A percentile compares a stretch with the other conserved stretches of the same genome.
Evolutionary conservation across 2,888 invertebrate species (phyloP).

Genomic region (Cremastobaeus sp.): DNA sequence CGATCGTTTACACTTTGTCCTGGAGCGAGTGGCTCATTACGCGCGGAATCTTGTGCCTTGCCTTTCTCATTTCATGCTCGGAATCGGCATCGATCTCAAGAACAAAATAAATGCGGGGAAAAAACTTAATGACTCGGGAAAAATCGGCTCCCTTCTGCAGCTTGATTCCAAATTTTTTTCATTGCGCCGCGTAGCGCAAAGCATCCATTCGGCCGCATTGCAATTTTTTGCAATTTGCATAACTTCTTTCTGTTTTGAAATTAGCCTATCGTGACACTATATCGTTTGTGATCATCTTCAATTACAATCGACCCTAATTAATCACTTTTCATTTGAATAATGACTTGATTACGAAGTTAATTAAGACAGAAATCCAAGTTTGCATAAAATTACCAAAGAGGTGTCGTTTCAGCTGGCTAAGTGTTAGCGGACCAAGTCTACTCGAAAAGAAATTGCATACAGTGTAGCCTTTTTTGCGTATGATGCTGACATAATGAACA

Average conservation of each 20-base stretch:
- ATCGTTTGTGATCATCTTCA: constrained; percentile 4
- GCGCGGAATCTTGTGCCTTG: constrained; percentile 61
- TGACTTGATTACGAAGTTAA: constrained; percentile 40
- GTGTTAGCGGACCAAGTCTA: no score
- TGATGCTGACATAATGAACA: no score
- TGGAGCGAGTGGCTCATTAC: constrained; percentile 62
- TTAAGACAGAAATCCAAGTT: constrained; percentile 38
- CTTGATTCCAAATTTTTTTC: constrained; percentile 40
- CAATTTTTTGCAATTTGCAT: background rate
- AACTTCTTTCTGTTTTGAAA: background rate
- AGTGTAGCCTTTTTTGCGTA: no score
- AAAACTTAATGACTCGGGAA: constrained; percentile 53
- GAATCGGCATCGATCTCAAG: constrained; percentile 67
- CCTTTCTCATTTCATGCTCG: constrained; percentile 67
- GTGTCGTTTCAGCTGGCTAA: constrained; percentile 11
- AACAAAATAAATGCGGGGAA: constrained; percentile 46
- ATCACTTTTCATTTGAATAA: constrained; percentile 40
- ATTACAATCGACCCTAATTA: constrained; percentile 33
- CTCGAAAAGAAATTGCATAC: no score
- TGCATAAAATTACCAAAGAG: constrained; percentile 12
- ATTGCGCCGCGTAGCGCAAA: background rate
- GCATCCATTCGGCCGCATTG: no score
- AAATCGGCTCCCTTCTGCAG: constrained; percentile 31
- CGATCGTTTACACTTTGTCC: constrained; percentile 70
- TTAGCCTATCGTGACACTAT: background rate